phyloP scores from a whole-genome alignment of 2,888 invertebrate genomes.

The Coremacera marginata region DNA sequence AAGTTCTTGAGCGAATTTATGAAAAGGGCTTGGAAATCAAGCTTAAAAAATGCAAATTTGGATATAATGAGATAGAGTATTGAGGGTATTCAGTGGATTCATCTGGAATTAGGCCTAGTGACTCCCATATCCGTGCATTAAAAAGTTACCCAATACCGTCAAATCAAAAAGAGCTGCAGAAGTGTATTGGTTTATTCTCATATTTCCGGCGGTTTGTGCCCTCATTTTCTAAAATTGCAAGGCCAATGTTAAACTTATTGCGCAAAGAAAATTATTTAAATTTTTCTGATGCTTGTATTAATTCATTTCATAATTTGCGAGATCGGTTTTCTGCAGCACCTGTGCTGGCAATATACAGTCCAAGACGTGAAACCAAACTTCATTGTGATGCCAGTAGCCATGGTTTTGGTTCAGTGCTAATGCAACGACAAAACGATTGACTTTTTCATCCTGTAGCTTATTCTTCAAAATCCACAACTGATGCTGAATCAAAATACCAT shows the following conservation, averaged over 20 bases:
- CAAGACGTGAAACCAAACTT: slow-evolving; percentile 2
- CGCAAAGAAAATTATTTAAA: slow-evolving; percentile 16
- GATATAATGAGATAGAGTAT: too few relatives aligned
- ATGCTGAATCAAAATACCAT: too few relatives aligned
- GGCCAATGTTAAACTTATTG: slow-evolving; percentile 10
- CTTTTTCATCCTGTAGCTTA: slow-evolving; percentile 20
- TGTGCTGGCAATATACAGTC: neutral
- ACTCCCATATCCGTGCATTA: neutral
- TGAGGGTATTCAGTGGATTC: too few relatives aligned
- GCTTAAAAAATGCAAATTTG: slow-evolving; percentile 11
- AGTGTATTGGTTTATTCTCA: slow-evolving; percentile 24
- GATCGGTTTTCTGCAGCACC: neutral
- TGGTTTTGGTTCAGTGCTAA: slow-evolving; percentile 37
- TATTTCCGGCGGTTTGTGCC: slow-evolving; percentile 27
- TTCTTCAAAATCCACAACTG: too few relatives aligned
- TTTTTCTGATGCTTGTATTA: neutral
- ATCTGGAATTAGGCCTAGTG: too few relatives aligned
- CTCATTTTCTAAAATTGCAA: slow-evolving; percentile 24
- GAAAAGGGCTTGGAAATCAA: slow-evolving; percentile 30
- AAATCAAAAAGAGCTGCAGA: slow-evolving; percentile 21
- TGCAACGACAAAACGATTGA: slow-evolving; percentile 29
- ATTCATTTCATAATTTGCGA: slow-evolving; percentile 11
- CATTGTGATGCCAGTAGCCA: slow-evolving; percentile 42
- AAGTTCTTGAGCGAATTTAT: slow-evolving; percentile 1
- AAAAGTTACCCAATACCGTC: slow-evolving; percentile 6